Evolutionary conservation across 2,113 vertebrate species (phyloP), one percentile per base, ranked within the genome.

Genomic region (Ceyx melanurus): DNA sequence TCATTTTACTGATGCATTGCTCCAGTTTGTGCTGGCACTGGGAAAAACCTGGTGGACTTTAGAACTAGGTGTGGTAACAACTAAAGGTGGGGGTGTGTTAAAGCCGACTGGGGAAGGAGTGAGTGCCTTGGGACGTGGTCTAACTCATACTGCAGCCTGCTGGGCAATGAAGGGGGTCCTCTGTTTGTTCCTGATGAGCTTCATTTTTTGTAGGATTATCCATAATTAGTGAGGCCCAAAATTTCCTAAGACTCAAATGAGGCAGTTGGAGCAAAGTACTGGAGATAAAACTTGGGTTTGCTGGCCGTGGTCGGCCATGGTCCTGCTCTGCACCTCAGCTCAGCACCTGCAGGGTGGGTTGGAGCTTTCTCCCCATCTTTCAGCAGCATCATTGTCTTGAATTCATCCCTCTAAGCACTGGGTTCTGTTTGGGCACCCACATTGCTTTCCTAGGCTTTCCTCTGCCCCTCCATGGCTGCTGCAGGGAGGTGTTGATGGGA

Each of bases 201-300:
- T 94, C 93, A 90, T 94, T 95, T 95, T 95, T 89, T 29, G 60
- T 62, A 14, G 90, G 93, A 91, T 96, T 95, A 93, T 80, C 88
- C 73, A 48, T 80, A 88, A 94, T 92, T 95, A 94, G 90, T 1
- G 79, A 93, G 93, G 85, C 58, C 86, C 68, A 42, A 22, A 57
- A 54, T 82, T 70, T 83, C 75, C 62, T 67, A 88, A 70, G 82
- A 3, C 57, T 42, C 3, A 4, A 23, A 33, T 53, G 2, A 42
- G 87, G 54, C 74, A 25, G 80, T 16, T 50, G 50, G 77, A 71
- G 70, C 54, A 28, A 53, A 64, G 66, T 16, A 23, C 2, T 64
- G 70, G 2, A 15, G 91, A 70, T 66, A 16, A 29, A 70, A 7
- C 51, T 28, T 43, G 1, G 9, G 54, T 66, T n/a, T 82, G 45